phyloP scores from a whole-genome alignment of 1,140 invertebrate species.

The Atopsyche davidsoni region DNA sequence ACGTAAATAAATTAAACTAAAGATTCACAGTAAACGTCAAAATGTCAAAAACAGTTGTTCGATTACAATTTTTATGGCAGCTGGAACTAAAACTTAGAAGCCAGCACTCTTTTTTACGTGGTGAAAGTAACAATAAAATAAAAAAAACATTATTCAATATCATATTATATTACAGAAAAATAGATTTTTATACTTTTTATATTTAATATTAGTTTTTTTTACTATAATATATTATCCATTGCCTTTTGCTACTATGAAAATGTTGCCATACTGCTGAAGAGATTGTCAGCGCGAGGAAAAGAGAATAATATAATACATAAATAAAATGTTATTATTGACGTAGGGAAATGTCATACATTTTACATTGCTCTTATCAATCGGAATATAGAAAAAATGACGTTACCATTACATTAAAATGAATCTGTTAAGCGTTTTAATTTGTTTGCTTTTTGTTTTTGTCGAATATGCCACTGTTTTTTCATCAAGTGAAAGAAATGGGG shows the following conservation, averaged over 20 bases:
- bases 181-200: neutral
- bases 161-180: no score
- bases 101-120: no score
- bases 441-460: constrained; percentile 5
- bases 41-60: neutral
- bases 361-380: constrained; percentile 13
- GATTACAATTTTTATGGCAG: no score
- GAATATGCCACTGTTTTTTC: constrained; percentile 12
- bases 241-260: no score
- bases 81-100: no score
- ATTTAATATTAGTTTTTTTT: no score
- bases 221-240: no score
- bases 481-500: constrained; percentile 7
- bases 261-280: constrained; percentile 15
- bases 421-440: constrained; percentile 1
- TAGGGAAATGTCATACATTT: constrained; percentile 17
- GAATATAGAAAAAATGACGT: constrained; percentile 6
- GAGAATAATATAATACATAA: constrained; percentile 9
- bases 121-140: no score
- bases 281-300: no score
- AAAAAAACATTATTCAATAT: no score
- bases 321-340: constrained; percentile 21
- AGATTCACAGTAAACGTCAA: constrained; percentile 1
- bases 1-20: neutral
- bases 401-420: constrained; percentile 6